Evolutionary conservation across 2,888 invertebrate species (phyloP), one percentile per base, ranked within the genome.

Genomic region (Diabrotica balteata): DNA sequence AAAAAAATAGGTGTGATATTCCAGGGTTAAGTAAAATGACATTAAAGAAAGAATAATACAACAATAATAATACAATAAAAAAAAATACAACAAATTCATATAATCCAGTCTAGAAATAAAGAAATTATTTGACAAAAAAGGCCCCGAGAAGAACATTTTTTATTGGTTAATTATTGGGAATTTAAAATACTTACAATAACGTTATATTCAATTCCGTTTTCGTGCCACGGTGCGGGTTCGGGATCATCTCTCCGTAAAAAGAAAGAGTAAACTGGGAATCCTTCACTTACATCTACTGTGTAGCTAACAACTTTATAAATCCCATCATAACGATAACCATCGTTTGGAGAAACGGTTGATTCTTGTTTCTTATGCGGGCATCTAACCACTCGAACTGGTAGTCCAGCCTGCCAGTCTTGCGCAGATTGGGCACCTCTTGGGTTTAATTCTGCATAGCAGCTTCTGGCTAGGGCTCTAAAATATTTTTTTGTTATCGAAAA

Each of bases 301-400:
- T 94, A 95, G 76, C 91, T 93, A 0, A 93, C 91, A 0, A 95
- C 90, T 85, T 95, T 95, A 82, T 95, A 95, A 61, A 94, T 90
- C 0, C 95, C 95, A 79, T 95, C 95, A 80, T 95, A 95, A 72
- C 94, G 85, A 70, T 89, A 89, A 5, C 91, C 95, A 75, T 91
- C 91, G 68, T 88, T 86, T 0, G 95, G 95, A 1, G 93, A 93
- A 82, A 89, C 95, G 79, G 91, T 88, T 7, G 93, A 93, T 82
- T 92, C 90, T 78, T 92, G 92, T 3, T 86, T 77, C 76, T 90
- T 88, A 80, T 94, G 94, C 79, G 87, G 91, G 71, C 91, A 93
- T 45, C 95, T 86, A 0, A 94, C 88, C 1, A 95, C 94, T 22
- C 95, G 86, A 7, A 95, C 91, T 0, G 94, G 93, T 79, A 89